Conservation (phyloP, 2,888 invertebrate genomes). For the Orchesellides sinensis region DNA sequence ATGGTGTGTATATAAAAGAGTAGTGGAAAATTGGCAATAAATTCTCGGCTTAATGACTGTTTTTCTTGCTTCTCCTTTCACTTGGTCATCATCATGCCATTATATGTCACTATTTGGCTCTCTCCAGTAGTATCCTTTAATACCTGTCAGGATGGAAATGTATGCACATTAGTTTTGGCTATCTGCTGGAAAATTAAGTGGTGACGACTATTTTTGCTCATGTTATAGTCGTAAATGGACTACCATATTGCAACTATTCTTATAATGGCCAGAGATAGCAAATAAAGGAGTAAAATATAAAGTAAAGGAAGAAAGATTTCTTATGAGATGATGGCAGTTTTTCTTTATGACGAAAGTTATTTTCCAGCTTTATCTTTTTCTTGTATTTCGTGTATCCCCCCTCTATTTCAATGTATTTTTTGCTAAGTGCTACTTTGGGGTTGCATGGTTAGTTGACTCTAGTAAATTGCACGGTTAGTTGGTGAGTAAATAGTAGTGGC, state of each 20-base stretch:
- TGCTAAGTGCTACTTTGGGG: not conserved
- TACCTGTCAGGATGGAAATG: not conserved
- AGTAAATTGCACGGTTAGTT: slow-evolving; percentile 12
- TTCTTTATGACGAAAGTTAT: slow-evolving; percentile 35
- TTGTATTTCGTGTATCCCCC: too few species aligned
- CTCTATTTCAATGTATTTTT: not conserved
- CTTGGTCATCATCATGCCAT: not conserved
- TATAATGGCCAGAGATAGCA: not conserved
- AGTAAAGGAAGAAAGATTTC: not conserved
- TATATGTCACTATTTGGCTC: not conserved
- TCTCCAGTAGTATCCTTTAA: not conserved
- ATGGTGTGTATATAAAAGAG: not conserved
- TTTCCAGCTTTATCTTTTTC: slow-evolving; percentile 14
- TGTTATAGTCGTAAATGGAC: too few species aligned
- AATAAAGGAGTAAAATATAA: not conserved
- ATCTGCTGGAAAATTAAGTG: not conserved
- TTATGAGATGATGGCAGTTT: slow-evolving; percentile 1
- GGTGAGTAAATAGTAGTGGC: not conserved
- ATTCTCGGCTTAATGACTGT: slow-evolving; percentile 37
- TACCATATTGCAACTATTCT: not conserved
- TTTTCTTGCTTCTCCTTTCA: not conserved
- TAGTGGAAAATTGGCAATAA: slow-evolving; percentile 34
- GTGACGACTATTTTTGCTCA: not conserved
- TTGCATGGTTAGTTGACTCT: slow-evolving; percentile 22
- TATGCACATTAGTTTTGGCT: not conserved